Evolutionary conservation across 2,113 vertebrate genomes (phyloP).

Genomic region (Neogobius melanostomus): DNA sequence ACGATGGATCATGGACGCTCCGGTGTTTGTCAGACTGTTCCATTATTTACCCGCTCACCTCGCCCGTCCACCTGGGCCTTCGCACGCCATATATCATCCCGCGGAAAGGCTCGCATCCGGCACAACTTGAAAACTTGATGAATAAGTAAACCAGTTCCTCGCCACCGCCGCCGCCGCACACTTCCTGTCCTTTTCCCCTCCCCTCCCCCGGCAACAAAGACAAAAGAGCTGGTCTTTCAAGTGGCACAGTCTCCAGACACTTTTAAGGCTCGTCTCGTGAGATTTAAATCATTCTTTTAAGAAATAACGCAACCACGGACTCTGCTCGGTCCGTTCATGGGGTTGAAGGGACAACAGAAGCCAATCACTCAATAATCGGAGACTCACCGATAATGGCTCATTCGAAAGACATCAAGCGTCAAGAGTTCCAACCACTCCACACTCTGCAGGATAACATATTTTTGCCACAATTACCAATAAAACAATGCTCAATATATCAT

Average conservation of each 20-base stretch:
- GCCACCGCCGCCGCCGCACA: conserved; percentile 36
- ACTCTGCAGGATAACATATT: too few species aligned
- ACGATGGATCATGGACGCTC: conserved; percentile 64
- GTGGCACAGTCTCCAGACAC: conserved; percentile 21
- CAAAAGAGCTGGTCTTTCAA: conserved; percentile 27
- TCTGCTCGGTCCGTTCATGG: too few species aligned
- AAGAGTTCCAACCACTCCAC: too few species aligned
- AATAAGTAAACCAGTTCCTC: conserved; percentile 71
- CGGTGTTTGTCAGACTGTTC: conserved; percentile 70
- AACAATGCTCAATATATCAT: too few species aligned
- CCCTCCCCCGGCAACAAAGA: conserved; percentile 37
- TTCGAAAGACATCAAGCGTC: too few species aligned
- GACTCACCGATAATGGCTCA: too few species aligned
- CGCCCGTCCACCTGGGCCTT: conserved; percentile 56
- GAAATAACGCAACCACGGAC: neutral
- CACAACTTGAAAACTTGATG: conserved; percentile 66
- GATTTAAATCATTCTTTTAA: neutral
- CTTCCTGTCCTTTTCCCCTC: conserved; percentile 58
- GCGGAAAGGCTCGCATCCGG: conserved; percentile 55
- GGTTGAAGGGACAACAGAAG: too few species aligned
- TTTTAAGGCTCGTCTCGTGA: neutral
- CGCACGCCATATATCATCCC: conserved; percentile 69
- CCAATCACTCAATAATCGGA: too few species aligned
- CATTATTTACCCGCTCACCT: conserved; percentile 71
- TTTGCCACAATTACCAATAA: too few species aligned